These are phyloP conservation scores for Drosophila bunnanda DNA, from an alignment of 2,888 invertebrate genomes.

Conservation along the genomic window DNA sequence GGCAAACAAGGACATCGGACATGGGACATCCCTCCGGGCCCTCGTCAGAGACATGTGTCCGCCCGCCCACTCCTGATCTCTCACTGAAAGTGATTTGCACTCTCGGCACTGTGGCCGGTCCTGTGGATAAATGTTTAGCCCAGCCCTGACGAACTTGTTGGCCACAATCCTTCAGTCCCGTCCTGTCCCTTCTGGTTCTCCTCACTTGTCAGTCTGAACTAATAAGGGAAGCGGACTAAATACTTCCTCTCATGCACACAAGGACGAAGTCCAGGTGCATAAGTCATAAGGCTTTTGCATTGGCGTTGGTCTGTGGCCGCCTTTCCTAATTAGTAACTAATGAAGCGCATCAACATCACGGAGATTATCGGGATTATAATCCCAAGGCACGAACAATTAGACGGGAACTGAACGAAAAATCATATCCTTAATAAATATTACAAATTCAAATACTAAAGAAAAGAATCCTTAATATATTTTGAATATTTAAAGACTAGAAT, in stretches of 20 bases:
- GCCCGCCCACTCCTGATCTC: slow-evolving; percentile 5
- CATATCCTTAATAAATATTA: background rate
- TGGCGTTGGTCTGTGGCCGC: background rate
- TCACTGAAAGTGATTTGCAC: slow-evolving; percentile 15
- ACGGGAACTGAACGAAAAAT: slow-evolving; percentile 4
- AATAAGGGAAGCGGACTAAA: slow-evolving; percentile 15
- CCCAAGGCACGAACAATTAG: background rate
- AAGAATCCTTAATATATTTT: no score
- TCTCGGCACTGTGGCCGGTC: slow-evolving; percentile 22
- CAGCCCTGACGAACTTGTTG: slow-evolving; percentile 24
- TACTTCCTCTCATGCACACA: slow-evolving; percentile 11
- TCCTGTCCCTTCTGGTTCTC: background rate
- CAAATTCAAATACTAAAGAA: background rate
- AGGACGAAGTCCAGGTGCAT: slow-evolving; percentile 14
- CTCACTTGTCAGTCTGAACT: slow-evolving; percentile 15
- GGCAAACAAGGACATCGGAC: slow-evolving; percentile 12
- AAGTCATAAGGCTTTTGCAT: slow-evolving; percentile 10
- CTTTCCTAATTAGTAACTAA: slow-evolving; percentile 36
- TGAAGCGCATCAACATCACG: slow-evolving; percentile 7
- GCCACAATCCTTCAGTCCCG: background rate
- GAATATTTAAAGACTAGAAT: no score
- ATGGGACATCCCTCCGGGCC: background rate
- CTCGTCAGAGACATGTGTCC: slow-evolving; percentile 12
- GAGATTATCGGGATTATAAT: slow-evolving; percentile 24
- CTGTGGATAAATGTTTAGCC: slow-evolving; percentile 25